Base-by-base conservation (phyloP, 2,113 vertebrate genomes). In the Jaculus jaculus region DNA sequence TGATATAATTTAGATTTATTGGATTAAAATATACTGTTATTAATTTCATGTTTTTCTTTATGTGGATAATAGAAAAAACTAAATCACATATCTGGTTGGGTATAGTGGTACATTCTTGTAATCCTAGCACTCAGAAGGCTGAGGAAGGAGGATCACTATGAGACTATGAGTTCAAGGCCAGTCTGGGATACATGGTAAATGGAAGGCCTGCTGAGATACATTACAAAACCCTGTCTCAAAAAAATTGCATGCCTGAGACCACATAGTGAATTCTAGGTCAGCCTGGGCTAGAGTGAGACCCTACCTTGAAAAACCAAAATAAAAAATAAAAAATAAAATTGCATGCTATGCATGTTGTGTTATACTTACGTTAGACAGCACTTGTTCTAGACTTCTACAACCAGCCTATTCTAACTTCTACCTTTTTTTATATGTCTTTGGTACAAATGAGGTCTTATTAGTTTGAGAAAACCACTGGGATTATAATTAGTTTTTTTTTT, bases 11-110 rank as follows among this genome's bases (percentile, higher is more conserved):
- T 94, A 37, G 51, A 61, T 84, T 68, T 66, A 61, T 51, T 80
- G 7, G 4, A 87, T 94, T 93, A 94, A 95, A 95, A 82, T 75
- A 84, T 34, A 34, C 8, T 78, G 47, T 34, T 84, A 60, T 61
- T 71, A 84, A 60, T 42, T 69, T 87, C 30, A 85, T 61, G 20
- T 58, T 90, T 73, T 74, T 37, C 7, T 85, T 74, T 79, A 89
- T 63, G 71, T 78, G 30, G 18, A 65, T 94, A 78, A 68, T 66
- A 89, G 37, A 82, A 94, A 87, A 68, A 66, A 72, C 91, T 34
- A 77, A 94, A 69, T 47, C 77, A 51, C 4, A 3, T 30, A 8
- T 71, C 34, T 54, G 23, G 65, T 7, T 69, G 82, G 65, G 32
- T 54, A 4, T 58, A 8, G 47, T 37, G 15, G 68, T 42, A 71